These are phyloP conservation scores for Mycteria americana DNA, from an alignment of 2,797 vertebrate genomes.

Conservation along the genomic window DNA sequence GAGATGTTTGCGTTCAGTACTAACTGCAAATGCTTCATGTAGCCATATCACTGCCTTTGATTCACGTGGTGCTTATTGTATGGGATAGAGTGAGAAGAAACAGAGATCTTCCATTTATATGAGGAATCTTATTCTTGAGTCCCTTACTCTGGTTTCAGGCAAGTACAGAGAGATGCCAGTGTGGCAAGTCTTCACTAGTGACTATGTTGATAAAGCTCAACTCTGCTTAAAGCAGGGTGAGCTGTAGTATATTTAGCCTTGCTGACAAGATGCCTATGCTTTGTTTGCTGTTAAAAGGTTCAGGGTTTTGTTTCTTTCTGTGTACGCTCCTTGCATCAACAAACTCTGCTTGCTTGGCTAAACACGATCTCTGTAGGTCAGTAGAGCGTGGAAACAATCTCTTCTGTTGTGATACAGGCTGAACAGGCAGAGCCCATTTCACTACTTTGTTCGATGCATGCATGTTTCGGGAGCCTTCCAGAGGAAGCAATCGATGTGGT, in stretches of 20 bases:
- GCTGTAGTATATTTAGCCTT: background rate
- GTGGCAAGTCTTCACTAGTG: background rate
- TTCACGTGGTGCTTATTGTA: background rate
- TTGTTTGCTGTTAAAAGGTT: background rate
- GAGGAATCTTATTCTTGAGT: background rate
- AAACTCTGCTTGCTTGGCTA: background rate
- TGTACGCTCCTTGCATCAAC: background rate
- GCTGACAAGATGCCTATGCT: background rate
- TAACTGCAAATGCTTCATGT: background rate
- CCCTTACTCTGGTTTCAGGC: background rate
- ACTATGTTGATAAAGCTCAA: background rate
- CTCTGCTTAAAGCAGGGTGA: background rate
- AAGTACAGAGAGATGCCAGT: background rate
- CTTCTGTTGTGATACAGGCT: background rate
- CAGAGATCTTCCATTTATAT: background rate
- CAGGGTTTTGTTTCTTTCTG: background rate
- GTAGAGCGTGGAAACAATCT: background rate
- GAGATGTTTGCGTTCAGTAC: background rate
- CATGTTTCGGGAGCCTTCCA: background rate
- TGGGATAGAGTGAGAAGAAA: background rate
- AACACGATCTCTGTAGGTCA: background rate
- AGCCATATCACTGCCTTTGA: background rate
- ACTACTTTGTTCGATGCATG: rapidly evolving
- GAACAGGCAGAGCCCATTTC: background rate
- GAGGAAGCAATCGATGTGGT: background rate